phyloP scores from a whole-genome alignment of 2,888 invertebrate genomes.

The Apantesis nais region DNA sequence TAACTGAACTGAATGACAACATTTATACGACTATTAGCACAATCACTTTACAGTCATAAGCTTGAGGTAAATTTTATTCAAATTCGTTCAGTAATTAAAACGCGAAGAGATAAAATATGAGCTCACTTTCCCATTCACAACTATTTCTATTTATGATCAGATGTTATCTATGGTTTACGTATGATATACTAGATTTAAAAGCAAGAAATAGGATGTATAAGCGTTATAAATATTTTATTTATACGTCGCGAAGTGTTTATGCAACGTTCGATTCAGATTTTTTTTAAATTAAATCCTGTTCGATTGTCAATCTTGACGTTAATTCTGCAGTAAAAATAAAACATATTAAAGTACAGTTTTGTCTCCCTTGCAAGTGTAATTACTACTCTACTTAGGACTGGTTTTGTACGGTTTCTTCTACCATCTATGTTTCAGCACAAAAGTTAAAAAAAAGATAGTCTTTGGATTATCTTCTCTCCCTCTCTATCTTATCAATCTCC shows the following conservation, averaged over 20 bases:
- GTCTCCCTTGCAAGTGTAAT: no score
- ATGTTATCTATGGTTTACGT: slow-evolving; percentile 11
- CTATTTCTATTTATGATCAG: slow-evolving; percentile 8
- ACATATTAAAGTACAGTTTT: no score
- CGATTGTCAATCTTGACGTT: neutral
- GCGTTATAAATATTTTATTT: neutral
- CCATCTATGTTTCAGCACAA: neutral
- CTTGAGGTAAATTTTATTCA: slow-evolving; percentile 4
- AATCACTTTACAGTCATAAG: neutral
- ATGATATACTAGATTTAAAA: neutral
- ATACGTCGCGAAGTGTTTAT: neutral
- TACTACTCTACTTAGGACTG: neutral
- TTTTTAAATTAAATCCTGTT: neutral
- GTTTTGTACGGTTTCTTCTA: neutral
- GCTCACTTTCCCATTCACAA: slow-evolving; percentile 5
- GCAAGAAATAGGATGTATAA: slow-evolving; percentile 1
- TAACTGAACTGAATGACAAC: slow-evolving; percentile 3
- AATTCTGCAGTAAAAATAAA: neutral
- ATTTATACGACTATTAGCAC: slow-evolving; percentile 3
- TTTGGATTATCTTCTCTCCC: neutral
- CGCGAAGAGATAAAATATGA: neutral
- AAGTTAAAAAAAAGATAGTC: neutral
- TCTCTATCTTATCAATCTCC: no score
- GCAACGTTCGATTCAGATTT: neutral
- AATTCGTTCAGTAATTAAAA: slow-evolving; percentile 12